Evolutionary conservation across 2,888 invertebrate species (phyloP), one percentile per base, ranked within the genome.

Genomic region (Epinotia brunnichana): DNA sequence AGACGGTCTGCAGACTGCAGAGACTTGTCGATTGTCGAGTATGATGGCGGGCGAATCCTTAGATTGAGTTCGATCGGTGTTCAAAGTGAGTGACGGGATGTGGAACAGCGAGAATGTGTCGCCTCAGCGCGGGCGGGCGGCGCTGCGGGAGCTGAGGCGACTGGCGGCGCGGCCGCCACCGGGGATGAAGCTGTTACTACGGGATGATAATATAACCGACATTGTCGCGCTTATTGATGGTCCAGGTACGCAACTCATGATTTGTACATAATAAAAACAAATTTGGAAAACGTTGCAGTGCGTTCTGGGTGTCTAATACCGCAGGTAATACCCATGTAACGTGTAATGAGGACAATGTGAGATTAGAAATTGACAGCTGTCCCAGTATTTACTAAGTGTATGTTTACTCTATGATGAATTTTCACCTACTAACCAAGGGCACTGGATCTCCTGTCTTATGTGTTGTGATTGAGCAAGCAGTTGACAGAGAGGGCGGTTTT

Each of bases 81-180:
- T 21, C 21, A n/a, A 57, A 56, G 56, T 3, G 15, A 63, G 41
- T 54, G 15, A 70, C 60, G 73, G 4, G 35, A 96, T 97, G 94
- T 97, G 97, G 80, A 98, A 98, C 93, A 97, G 98, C 80, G 99
- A 99, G 94, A 99, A 99, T 94, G 94, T 98, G 82, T 97, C 98
- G 76, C 98, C 99, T 76, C 98, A 98, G 48, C 72, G 72, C n/a
- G 67, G 67, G 96, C 95, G 97, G 83, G 97, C 99, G 78, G 95
- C 96, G 78, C 95, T 96, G 78, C 97, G 96, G 85, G 98, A 99
- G 93, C 95, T 99, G 94, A 96, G 96, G 82, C 96, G 96, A 79
- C 94, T 99, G 83, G 95, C 95, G 74, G 95, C 95, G 77, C 95
- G 95, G 81, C 97, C 98, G 77, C 97, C 98, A 70, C 98, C 99